Percentiles rank a stretch among this genome's conserved stretches.
Conservation (phyloP, 2,888 invertebrate species). For the Lycia hirtaria region DNA sequence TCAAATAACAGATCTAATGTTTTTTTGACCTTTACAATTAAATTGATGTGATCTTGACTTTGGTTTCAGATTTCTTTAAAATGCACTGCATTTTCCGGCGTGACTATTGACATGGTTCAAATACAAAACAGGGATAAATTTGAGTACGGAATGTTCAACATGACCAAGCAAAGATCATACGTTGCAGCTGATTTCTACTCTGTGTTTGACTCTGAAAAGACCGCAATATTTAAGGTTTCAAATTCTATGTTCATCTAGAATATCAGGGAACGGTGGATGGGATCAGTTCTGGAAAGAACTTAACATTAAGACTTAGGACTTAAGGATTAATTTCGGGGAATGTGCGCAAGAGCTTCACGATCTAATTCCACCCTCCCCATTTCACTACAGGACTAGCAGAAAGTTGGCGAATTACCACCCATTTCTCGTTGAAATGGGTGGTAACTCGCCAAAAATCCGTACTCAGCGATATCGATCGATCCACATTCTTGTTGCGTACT, state of each 20-base stretch:
- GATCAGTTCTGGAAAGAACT: too few relatives aligned
- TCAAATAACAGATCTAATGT: background rate
- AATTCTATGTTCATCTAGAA: background rate
- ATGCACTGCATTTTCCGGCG: conserved; percentile 46
- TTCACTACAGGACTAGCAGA: too few relatives aligned
- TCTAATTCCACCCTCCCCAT: too few relatives aligned
- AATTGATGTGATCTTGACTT: background rate
- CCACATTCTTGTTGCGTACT: too few relatives aligned
- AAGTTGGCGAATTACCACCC: too few relatives aligned
- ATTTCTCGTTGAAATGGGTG: too few relatives aligned
- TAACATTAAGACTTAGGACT: too few relatives aligned
- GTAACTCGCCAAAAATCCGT: too few relatives aligned
- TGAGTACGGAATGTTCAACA: conserved; percentile 48
- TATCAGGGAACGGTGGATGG: too few relatives aligned
- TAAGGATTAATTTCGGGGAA: too few relatives aligned
- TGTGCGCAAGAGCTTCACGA: too few relatives aligned
- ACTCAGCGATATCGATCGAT: too few relatives aligned
- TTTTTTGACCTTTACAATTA: background rate
- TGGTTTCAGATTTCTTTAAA: conserved; percentile 44
- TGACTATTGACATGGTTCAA: conserved; percentile 52
- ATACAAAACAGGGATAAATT: conserved; percentile 51
- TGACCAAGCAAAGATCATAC: conserved; percentile 48
- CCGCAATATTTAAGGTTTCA: conserved; percentile 39
- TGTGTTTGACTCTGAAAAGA: conserved; percentile 46
- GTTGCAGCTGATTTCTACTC: conserved; percentile 50